Base-by-base conservation (phyloP, 2,888 invertebrate genomes). In the Tuta absoluta region DNA sequence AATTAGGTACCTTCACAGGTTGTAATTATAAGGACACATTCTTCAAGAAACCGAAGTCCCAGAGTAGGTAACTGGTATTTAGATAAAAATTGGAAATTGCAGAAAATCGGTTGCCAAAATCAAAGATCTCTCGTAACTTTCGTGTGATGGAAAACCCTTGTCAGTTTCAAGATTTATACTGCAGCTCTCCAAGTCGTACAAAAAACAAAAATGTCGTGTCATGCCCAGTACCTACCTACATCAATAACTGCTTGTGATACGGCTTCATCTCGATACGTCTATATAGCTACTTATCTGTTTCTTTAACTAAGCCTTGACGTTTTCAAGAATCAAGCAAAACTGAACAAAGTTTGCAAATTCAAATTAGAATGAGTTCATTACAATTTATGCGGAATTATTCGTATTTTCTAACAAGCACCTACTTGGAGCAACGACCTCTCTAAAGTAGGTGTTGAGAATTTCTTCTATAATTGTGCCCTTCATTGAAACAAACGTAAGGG, bases 391-490 rank as follows among this genome's bases (percentile, higher is more conserved):
- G 33, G 1, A 21, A 58, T 38, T 21, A 58, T 58, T 38, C 12
- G 12, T 14, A 33, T 57, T 38, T 58, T 58, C 38, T 58, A 19
- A 38, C 58, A 38, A 62, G 41, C 64, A 67, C 66, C 23, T 56
- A 68, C 70, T 72, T 66, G 69, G 78, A 73, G 69, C 75, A 71
- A 72, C 77, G 77, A 78, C 75, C 79, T 80, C 76, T 78, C 75
- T 68, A 49, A 73, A 80, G 73, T 76, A 82, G 78, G 82, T 82
- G 84, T 81, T 79, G 79, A 80, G 82, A 86, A 82, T 82, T 80
- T 84, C 81, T 80, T 83, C 78, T 75, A 79, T 87, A 89, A 88
- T 90, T 88, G 85, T 81, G 83, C 80, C 82, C 83, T 82, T 77
- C 84, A 80, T 82, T 84, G 84, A 82, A 87, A 86, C 82, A 84